Evolutionary conservation across 1,140 invertebrate genomes (phyloP), one percentile per base, ranked within the genome.

Genomic region (Hormaphis cornu): DNA sequence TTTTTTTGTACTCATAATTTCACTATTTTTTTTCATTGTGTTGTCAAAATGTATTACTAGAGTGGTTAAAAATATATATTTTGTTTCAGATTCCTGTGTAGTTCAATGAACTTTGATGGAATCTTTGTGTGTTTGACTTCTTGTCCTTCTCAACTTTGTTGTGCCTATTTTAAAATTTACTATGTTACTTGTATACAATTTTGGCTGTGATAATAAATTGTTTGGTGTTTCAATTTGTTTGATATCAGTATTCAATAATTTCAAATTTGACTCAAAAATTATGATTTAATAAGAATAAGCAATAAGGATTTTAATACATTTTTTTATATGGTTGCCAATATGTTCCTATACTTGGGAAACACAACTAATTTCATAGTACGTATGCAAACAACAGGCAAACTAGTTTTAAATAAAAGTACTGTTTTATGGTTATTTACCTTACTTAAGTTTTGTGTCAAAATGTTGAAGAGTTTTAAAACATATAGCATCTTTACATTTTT

Each of bases 71-170:
- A 18, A 63, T 63, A 44, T 16, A 63, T 66, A 66, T 48, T 48
- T 66, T 66, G 61, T 66, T 66, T 66, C 61, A 66, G 61, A 66
- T 35, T 48, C 61, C 40, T 66, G 61, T 50, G 28, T 66, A 50
- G 50, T 66, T 46, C 61, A 66, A 66, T 66, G 61, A 66, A 66
- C 33, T 46, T 33, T 46, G 24, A 35, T 3, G 42, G n/a, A 63
- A 54, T 54, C 40, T 28, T 46, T 28, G 28, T 44, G n/a, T 63
- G 10, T 42, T 59, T 63, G n/a, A n/a, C n/a, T n/a, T n/a, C n/a
- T 46, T 44, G 18, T 46, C 14, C 24, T 46, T 28, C 14, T 66
- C 16, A 14, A 20, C 42, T 66, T 48, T 28, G 20, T 28, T 50
- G 20, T 16, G 4, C n/a, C 20, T 66, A 8, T 66, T 46, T 50